phyloP scores from a whole-genome alignment of 2,113 vertebrate species.

The Anhinga rufa region DNA sequence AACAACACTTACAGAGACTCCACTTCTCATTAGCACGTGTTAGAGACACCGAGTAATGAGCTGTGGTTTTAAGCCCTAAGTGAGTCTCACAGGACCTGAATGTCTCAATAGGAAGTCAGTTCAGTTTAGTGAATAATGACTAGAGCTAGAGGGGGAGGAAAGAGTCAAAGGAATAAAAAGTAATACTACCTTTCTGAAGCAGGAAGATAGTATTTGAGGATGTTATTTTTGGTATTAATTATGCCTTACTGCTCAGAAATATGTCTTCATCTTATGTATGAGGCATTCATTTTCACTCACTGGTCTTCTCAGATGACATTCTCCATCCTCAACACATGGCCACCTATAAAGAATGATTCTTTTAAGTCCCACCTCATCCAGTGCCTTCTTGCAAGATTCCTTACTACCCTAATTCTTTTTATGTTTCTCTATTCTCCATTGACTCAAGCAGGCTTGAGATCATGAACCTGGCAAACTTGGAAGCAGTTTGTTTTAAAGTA shows the following conservation, averaged over 20 bases:
- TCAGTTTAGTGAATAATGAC: background rate
- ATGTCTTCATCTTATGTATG: background rate
- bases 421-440: background rate
- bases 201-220: background rate
- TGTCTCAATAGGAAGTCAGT: too few species aligned
- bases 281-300: background rate
- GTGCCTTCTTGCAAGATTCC: background rate
- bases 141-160: background rate
- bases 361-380: background rate
- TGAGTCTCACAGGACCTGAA: background rate
- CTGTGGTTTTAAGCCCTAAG: background rate
- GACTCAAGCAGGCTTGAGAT: background rate
- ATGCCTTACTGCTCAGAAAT: background rate
- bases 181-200: background rate
- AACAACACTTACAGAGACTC: background rate
- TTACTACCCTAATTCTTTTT: background rate
- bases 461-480: background rate
- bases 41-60: background rate
- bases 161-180: background rate
- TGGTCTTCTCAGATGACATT: background rate
- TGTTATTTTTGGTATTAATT: background rate
- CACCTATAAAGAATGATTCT: background rate
- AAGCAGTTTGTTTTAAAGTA: background rate
- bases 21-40: background rate
- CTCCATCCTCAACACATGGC: background rate